Base-by-base conservation (phyloP, 2,888 invertebrate species). In the Pilophorus perplexus region DNA sequence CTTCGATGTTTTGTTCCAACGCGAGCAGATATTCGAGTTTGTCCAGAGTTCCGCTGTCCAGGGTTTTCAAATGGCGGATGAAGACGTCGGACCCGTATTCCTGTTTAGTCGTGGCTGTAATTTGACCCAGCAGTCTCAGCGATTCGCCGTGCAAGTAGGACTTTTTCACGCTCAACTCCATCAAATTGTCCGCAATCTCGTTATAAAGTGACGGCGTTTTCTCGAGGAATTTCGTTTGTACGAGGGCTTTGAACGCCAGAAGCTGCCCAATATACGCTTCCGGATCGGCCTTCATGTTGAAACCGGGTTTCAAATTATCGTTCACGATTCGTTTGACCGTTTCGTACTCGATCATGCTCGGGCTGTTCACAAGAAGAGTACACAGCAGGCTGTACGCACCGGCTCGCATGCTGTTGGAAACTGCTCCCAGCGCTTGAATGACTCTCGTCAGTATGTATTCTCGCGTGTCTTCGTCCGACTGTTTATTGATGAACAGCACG, bases 191-290 rank as follows among this genome's bases (percentile, higher is more conserved):
- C 2, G 62, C 62, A 2, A 62, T 28, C 20, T 44, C 44, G n/a
- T 18, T 2, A 28, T 62, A 62, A 3, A 25, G 22, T n/a, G 44
- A 10, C 10, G 62, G 48, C 28, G 23, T 27, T 27, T 48, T n/a
- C 3, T 57, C 37, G 37, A 66, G 23, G 18, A 28, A 57, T 12
- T 33, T 37, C 33, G 66, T n/a, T 16, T 55, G 48, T n/a, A 66
- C 46, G 2, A 66, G 20, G 1, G 66, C 66, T 33, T 55, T 57
- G 37, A 33, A 57, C 2, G 66, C 66, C 23, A 66, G 14, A n/a
- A 57, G 20, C 42, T 57, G 66, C 3, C 66, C 66, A 2, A 66
- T 25, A 37, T 66, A 57, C 1, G 57, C 55, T 48, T 66, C 66
- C 3, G 52, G 57, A 25, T 64, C 64, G 12, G 62, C 28, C 28